A percentile compares a stretch with the other conserved stretches of the same genome.
phyloP scores from a whole-genome alignment of 2,113 vertebrate genomes.

The Coracopsis vasa region DNA sequence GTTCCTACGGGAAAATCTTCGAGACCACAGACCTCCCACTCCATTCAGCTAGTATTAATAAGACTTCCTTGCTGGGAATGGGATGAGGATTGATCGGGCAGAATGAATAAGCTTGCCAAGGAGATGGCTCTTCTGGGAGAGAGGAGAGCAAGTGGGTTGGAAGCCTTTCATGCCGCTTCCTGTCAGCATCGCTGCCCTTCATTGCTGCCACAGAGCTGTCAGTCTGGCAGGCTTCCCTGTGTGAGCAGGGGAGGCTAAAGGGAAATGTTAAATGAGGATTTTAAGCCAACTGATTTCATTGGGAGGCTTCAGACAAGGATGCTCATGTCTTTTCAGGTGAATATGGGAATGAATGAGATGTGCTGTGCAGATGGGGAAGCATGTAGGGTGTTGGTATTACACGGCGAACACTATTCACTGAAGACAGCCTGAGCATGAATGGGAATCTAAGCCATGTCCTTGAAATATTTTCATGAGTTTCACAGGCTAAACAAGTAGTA shows the following conservation, averaged over 20 bases:
- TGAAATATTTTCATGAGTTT: neutral
- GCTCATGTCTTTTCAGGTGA: neutral
- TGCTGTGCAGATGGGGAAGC: neutral
- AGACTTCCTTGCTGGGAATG: neutral
- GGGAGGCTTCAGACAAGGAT: neutral
- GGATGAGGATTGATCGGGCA: neutral
- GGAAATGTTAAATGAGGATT: neutral
- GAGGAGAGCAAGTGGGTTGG: neutral
- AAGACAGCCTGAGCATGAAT: neutral
- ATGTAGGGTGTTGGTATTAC: fast-evolving
- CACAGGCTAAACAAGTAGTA: neutral
- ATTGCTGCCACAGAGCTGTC: fast-evolving
- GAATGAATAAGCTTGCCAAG: neutral
- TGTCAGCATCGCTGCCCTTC: fast-evolving
- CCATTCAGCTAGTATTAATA: neutral
- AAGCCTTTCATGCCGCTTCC: neutral
- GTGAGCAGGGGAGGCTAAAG: neutral
- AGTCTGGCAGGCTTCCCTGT: neutral
- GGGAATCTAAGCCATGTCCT: neutral
- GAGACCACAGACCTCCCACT: neutral
- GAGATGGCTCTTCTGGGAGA: neutral
- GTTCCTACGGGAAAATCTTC: conserved; percentile 6
- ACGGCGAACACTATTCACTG: neutral
- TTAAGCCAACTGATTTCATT: neutral
- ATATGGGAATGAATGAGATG: neutral